Percentiles rank a stretch among this genome's conserved stretches.
Conservation (phyloP, 2,888 invertebrate species). For the Melieria picta region DNA sequence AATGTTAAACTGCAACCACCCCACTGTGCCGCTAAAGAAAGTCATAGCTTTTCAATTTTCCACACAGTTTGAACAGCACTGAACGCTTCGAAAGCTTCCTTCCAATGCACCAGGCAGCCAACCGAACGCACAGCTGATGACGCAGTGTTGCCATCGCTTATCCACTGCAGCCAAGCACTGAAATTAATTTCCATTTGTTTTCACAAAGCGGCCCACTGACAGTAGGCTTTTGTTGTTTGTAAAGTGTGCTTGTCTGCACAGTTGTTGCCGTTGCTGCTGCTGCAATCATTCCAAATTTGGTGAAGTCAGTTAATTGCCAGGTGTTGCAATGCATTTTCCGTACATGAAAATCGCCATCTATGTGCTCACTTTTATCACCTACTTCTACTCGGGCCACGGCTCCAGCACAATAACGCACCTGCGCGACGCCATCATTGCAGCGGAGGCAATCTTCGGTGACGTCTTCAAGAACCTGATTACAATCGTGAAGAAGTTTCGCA, state of each 20-base stretch:
- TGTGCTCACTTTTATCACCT: conserved; percentile 78
- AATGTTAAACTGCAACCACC: no score
- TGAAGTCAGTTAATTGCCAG: background rate
- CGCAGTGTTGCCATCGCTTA: background rate
- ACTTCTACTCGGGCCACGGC: conserved; percentile 84
- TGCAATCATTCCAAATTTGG: background rate
- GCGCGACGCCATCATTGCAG: conserved; percentile 81
- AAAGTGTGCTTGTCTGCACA: background rate
- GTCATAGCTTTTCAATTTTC: no score
- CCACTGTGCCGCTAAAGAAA: no score
- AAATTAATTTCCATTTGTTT: no score
- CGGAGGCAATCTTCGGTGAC: conserved; percentile 83
- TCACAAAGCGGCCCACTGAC: background rate
- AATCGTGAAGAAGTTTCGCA: conserved; percentile 78
- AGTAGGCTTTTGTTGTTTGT: conserved; percentile 6
- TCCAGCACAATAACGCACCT: conserved; percentile 78
- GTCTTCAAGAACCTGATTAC: conserved; percentile 79
- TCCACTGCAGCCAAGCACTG: background rate
- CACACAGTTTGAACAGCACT: conserved; percentile 1
- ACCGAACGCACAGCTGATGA: background rate
- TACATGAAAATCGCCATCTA: conserved; percentile 82
- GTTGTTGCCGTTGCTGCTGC: no score
- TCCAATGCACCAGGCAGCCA: background rate
- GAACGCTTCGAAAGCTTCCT: background rate
- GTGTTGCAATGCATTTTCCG: conserved; percentile 74